A percentile compares a stretch with the other conserved stretches of the same genome.
Conservation (phyloP, 1,140 invertebrate genomes). For the Diorhabda elongata region DNA sequence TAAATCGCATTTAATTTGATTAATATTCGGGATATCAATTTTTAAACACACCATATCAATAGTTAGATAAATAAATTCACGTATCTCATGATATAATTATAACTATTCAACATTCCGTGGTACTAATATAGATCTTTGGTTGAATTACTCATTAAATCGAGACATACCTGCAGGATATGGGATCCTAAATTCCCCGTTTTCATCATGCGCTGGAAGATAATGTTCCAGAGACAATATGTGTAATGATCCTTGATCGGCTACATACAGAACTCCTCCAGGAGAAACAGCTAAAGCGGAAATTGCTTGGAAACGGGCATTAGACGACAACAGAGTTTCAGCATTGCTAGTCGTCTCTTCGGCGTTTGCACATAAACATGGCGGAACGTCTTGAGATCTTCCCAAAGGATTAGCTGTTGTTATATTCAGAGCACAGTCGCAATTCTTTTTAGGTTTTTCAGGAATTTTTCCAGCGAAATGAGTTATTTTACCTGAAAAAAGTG, state of each 20-base stretch:
- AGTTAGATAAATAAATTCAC: no score
- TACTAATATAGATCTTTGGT: no score
- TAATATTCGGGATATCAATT: no score
- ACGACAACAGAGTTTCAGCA: conserved; percentile 79
- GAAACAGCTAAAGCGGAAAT: conserved; percentile 90
- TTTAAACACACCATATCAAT: no score
- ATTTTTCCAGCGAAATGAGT: conserved; percentile 76
- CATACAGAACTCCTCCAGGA: conserved; percentile 88
- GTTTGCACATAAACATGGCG: conserved; percentile 55
- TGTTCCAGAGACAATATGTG: conserved; percentile 87
- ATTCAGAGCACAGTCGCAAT: conserved; percentile 57
- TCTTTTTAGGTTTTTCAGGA: conserved; percentile 55
- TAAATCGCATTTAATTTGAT: no score
- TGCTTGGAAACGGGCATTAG: conserved; percentile 84
- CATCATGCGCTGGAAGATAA: conserved; percentile 82
- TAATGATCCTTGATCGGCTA: conserved; percentile 88
- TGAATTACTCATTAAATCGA: not conserved
- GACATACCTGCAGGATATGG: conserved; percentile 67
- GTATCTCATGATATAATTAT: no score
- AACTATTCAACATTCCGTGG: no score
- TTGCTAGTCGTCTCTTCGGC: conserved; percentile 66
- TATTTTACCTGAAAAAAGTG: conserved; percentile 61
- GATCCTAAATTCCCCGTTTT: conserved; percentile 89
- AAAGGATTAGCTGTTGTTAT: conserved; percentile 52
- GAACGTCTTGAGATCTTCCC: conserved; percentile 38